Evolutionary conservation across 2,113 vertebrate species (phyloP).

Genomic region (Cottus gobio): DNA sequence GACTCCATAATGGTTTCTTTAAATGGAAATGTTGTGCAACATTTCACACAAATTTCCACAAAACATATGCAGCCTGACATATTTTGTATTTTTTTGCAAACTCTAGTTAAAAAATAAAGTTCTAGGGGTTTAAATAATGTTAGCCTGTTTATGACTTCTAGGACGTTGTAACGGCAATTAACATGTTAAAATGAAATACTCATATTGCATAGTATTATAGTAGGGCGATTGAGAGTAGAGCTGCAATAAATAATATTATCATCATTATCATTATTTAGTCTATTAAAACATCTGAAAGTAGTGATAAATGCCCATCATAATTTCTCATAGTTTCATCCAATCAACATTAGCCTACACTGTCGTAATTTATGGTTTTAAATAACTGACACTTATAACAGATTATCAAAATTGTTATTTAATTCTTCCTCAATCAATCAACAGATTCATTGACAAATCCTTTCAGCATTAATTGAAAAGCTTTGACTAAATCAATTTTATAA

Average conservation of each 20-base stretch:
- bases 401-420: not conserved
- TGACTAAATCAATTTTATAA: not conserved
- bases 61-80: not conserved
- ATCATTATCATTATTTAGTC: not conserved
- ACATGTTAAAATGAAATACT: not conserved
- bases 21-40: not conserved
- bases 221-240: too few relatives aligned
- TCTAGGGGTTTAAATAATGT: not conserved
- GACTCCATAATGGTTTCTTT: not conserved
- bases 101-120: not conserved
- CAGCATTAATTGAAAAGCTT: not conserved
- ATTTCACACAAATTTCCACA: not conserved
- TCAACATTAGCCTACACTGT: constrained; percentile 1
- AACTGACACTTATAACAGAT: not conserved
- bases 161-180: too few relatives aligned
- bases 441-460: not conserved
- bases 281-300: not conserved
- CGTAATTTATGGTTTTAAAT: too few relatives aligned
- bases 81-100: not conserved
- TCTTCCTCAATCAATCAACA: not conserved
- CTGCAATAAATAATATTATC: not conserved
- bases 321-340: not conserved
- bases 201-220: too few relatives aligned
- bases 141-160: too few relatives aligned
- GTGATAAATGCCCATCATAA: not conserved